Conservation (phyloP, 2,888 invertebrate genomes). For the Mermis nigrescens region DNA sequence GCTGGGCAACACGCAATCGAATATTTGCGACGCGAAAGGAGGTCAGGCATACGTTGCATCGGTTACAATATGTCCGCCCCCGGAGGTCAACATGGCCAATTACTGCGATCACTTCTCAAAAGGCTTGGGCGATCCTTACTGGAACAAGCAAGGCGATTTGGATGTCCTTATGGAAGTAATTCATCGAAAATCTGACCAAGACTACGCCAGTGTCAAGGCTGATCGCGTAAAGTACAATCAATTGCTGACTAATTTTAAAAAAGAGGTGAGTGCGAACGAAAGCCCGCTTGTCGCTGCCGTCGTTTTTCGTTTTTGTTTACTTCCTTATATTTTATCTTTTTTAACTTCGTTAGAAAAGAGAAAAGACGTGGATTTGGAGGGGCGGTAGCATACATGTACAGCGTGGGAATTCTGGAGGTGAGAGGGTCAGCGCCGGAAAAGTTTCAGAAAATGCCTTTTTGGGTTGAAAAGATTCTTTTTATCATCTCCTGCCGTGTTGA, state of each 20-base stretch:
- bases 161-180: not conserved
- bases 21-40: not conserved
- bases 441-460: no score
- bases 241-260: not conserved
- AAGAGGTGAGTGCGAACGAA: not conserved
- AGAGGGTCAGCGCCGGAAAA: no score
- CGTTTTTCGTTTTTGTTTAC: no score
- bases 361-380: no score
- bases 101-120: not conserved
- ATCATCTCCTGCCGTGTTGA: no score
- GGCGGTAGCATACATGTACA: no score
- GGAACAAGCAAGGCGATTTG: not conserved
- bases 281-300: no score
- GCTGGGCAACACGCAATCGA: not conserved
- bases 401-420: no score
- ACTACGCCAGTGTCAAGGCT: not conserved
- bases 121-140: not conserved
- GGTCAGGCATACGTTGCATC: not conserved
- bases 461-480: no score
- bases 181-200: not conserved
- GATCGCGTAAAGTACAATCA: not conserved
- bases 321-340: no score
- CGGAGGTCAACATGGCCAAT: not conserved
- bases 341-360: no score
- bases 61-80: not conserved